Evolutionary conservation across 2,113 vertebrate species (phyloP), one percentile per base, ranked within the genome.

Genomic region (Dinomys branickii): DNA sequence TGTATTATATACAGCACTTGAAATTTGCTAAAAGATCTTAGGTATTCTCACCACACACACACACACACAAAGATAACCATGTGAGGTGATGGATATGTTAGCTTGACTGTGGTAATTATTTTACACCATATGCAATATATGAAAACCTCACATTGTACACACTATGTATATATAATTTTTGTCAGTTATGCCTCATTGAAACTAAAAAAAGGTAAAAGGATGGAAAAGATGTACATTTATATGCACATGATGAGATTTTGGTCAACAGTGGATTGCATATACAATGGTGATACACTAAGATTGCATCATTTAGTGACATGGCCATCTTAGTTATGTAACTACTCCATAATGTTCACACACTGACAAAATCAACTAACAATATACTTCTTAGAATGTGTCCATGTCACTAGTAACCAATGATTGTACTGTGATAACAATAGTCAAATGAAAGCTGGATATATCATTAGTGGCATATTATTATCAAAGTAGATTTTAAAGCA

Each of bases 401-500:
- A 38, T 61, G 56, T 83, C 33, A 3, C 56, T 83, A 59, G 17
- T 84, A 58, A 61, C 26, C 12, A 38, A 58, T 61, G 82, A 41
- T 56, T 84, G 7, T 71, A 28, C 38, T n/a, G 56, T 59, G 38
- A 58, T 94, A 71, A 33, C 33, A 69, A 5, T 71, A 73, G 75
- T 88, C 85, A 88, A 83, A 73, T 88, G 63, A 82, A 71, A 88
- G 30, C 75, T 82, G 33, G 24, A 58, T 58, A 58, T 58, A 58
- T 58, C 19, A 58, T 58, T 17, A 38, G 67, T 71, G 54, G 50
- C 10, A 71, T 88, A 38, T 82, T 88, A 71, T 52, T 83, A 50
- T 82, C 77, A 88, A 88, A 80, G 58, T 93, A 87, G 5, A 93
- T 81, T 80, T 88, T 50, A 88, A 47, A 61, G 65, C 22, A 78